Conservation (phyloP, 2,888 invertebrate species). For the Octonoba sinensis region DNA sequence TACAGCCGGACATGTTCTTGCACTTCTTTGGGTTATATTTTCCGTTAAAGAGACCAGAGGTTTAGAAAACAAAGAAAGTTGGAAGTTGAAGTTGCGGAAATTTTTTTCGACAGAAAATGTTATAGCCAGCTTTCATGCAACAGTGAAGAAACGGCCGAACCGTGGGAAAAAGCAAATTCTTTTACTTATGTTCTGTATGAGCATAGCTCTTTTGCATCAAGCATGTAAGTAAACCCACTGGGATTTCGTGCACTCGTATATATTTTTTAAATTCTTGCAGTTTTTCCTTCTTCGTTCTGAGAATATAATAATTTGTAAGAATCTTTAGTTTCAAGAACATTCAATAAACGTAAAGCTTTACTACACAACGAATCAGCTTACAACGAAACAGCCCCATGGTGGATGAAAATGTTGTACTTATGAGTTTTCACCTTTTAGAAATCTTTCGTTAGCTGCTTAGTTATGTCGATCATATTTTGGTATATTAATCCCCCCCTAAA, state of each 20-base stretch:
- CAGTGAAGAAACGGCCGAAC: conserved; percentile 18
- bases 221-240: conserved; percentile 42
- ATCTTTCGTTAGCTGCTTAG: too few relatives aligned
- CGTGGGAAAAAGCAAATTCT: conserved; percentile 37
- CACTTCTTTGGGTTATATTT: conserved; percentile 28
- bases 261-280: too few relatives aligned
- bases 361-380: too few relatives aligned
- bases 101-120: conserved; percentile 15
- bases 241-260: too few relatives aligned
- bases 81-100: conserved; percentile 4
- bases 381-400: too few relatives aligned
- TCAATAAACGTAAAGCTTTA: background rate
- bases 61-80: conserved; percentile 17
- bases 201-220: conserved; percentile 27
- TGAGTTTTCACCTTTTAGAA: too few relatives aligned
- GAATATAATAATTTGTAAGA: too few relatives aligned
- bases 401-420: too few relatives aligned
- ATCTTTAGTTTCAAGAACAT: too few relatives aligned
- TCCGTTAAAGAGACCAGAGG: conserved; percentile 33
- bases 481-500: too few relatives aligned
- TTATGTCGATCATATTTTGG: too few relatives aligned
- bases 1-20: conserved; percentile 8
- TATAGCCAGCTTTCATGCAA: conserved; percentile 27
- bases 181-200: conserved; percentile 40
- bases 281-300: too few relatives aligned